These are phyloP conservation scores for Coracias cyanogaster DNA, from an alignment of 2,797 vertebrate species.

Conservation along the genomic window DNA sequence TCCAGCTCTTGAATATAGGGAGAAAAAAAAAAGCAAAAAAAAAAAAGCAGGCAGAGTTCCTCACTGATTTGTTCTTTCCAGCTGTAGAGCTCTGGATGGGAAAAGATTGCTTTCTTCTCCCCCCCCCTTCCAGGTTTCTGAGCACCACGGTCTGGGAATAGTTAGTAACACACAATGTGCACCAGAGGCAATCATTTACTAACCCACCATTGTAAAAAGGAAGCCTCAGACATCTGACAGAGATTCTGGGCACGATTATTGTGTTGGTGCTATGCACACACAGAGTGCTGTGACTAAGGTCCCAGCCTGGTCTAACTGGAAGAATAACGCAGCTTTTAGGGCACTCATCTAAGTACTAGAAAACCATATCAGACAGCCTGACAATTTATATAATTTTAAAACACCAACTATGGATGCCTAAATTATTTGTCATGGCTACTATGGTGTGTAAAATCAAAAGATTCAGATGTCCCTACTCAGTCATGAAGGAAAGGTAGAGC, in stretches of 20 bases:
- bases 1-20: background rate
- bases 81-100: background rate
- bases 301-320: background rate
- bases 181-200: background rate
- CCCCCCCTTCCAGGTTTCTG: background rate
- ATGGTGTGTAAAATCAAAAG: background rate
- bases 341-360: background rate
- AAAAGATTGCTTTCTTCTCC: background rate
- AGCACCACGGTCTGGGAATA: background rate
- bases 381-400: background rate
- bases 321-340: background rate
- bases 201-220: background rate
- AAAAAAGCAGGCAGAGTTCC: background rate
- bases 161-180: background rate
- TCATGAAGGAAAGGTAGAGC: background rate
- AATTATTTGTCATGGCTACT: background rate
- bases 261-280: background rate
- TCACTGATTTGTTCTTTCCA: background rate
- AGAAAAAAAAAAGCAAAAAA: background rate
- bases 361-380: background rate
- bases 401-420: accelerated
- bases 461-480: background rate
- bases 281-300: background rate
- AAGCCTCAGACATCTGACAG: background rate
- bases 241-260: background rate